Conservation (phyloP, 2,797 vertebrate species). For the Podargus strigoides region DNA sequence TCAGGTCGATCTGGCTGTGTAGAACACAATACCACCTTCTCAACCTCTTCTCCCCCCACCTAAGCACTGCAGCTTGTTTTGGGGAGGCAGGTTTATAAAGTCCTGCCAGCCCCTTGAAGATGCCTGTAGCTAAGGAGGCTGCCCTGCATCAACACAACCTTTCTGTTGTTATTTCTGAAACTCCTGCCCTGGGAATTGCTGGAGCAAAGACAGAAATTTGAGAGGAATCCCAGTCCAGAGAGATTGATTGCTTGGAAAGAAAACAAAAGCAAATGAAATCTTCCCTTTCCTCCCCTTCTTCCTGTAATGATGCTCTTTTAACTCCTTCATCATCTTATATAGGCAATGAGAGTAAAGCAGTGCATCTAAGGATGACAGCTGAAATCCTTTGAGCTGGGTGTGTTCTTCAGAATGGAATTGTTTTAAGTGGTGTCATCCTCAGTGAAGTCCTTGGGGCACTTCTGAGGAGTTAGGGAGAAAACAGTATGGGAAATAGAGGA, state of each 20-base stretch:
- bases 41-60: background rate
- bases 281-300: constrained; percentile 12
- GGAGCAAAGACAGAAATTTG: constrained; percentile 37
- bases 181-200: constrained; percentile 24
- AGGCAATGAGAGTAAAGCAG: background rate
- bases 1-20: background rate
- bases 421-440: background rate
- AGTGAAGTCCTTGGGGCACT: background rate
- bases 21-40: background rate
- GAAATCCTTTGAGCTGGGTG: background rate
- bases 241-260: constrained; percentile 45
- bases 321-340: background rate
- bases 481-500: background rate
- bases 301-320: constrained; percentile 9
- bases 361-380: background rate
- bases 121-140: background rate
- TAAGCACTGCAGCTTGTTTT: background rate
- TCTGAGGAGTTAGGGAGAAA: background rate
- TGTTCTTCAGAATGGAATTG: background rate
- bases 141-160: constrained; percentile 20
- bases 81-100: background rate
- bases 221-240: constrained; percentile 2
- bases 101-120: background rate
- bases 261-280: constrained; percentile 41
- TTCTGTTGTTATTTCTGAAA: constrained; percentile 10